Conservation (phyloP, 2,888 invertebrate species). For the Danaus chrysippus region DNA sequence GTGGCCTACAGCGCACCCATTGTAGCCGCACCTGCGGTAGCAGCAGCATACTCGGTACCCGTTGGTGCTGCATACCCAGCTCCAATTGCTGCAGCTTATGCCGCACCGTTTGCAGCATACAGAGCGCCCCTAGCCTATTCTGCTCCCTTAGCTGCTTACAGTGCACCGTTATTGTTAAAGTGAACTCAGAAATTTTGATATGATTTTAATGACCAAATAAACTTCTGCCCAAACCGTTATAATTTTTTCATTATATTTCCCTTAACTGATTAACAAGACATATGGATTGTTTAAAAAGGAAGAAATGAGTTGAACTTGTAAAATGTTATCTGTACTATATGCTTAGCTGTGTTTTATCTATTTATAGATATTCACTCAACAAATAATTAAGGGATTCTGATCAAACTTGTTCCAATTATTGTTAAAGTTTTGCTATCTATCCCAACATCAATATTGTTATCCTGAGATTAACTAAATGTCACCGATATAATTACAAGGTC, state of each 20-base stretch:
- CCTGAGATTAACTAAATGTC: too few species aligned
- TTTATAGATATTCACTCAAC: too few species aligned
- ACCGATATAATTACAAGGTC: too few species aligned
- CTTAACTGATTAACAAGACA: not conserved
- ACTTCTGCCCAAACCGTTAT: not conserved
- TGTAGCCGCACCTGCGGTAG: constrained; percentile 46
- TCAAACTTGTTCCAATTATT: too few species aligned
- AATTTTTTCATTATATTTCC: not conserved
- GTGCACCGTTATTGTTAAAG: constrained; percentile 32
- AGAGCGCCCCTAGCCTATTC: constrained; percentile 32
- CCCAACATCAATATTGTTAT: too few species aligned
- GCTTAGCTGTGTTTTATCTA: too few species aligned
- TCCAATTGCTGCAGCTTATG: constrained; percentile 33
- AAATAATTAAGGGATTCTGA: too few species aligned
- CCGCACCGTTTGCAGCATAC: constrained; percentile 22
- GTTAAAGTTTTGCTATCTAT: too few species aligned
- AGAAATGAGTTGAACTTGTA: too few species aligned
- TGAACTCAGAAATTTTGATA: constrained; percentile 13
- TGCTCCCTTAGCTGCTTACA: constrained; percentile 41
- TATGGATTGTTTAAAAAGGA: too few species aligned
- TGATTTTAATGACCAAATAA: constrained; percentile 7
- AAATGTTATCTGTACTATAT: too few species aligned
- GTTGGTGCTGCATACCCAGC: constrained; percentile 42
- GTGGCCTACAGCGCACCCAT: constrained; percentile 58
- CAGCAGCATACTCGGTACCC: constrained; percentile 43